Evolutionary conservation across 2,888 invertebrate genomes (phyloP).

Genomic region (Ecliptopera silaceata): DNA sequence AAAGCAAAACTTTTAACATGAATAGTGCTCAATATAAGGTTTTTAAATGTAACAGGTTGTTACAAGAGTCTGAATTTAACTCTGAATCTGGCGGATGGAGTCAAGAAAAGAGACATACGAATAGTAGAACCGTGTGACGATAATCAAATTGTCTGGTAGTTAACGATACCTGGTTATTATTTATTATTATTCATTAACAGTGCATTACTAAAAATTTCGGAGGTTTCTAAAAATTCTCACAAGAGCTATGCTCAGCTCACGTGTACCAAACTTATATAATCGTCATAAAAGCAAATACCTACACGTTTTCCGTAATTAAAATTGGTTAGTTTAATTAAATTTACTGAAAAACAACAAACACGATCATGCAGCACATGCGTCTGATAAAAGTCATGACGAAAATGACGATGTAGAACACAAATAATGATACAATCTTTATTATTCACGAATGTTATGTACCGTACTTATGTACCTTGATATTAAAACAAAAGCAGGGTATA

Average conservation of each 20-base stretch:
- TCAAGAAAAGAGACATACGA: too few species aligned
- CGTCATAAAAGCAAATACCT: constrained; percentile 16
- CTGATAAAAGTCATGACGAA: constrained; percentile 18
- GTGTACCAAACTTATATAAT: constrained; percentile 21
- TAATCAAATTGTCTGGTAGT: too few species aligned
- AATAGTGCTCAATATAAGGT: neutral
- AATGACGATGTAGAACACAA: constrained; percentile 16
- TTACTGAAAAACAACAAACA: constrained; percentile 17
- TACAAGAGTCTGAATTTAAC: too few species aligned
- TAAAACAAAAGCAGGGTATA: constrained; percentile 34
- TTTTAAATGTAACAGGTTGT: too few species aligned
- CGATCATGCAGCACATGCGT: constrained; percentile 14
- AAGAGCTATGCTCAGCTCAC: constrained; percentile 22
- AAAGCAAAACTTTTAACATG: neutral
- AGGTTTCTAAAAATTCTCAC: too few species aligned
- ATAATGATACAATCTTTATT: constrained; percentile 31
- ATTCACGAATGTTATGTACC: constrained; percentile 24
- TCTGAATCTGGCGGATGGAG: too few species aligned
- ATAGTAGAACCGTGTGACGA: too few species aligned
- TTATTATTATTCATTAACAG: too few species aligned
- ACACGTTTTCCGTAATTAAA: constrained; percentile 29
- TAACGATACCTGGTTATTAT: too few species aligned
- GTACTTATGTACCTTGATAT: constrained; percentile 31
- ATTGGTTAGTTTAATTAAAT: constrained; percentile 15
- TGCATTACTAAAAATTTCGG: neutral